phyloP scores from a whole-genome alignment of 2,113 vertebrate species.

The Toxotes jaculatrix region DNA sequence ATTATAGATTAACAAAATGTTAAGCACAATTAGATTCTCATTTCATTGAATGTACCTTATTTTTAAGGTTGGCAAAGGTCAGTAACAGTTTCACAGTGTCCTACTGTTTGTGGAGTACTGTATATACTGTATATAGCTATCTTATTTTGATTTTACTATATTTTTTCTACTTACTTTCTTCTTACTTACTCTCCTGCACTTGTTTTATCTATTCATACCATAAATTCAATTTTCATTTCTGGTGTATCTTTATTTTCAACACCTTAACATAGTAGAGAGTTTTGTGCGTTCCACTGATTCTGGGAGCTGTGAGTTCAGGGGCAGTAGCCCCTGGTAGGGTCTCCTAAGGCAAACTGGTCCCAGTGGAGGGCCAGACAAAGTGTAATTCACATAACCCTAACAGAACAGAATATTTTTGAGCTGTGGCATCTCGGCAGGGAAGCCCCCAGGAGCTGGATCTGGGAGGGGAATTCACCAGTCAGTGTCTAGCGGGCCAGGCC shows the following conservation, averaged over 20 bases:
- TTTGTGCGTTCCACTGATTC: not conserved
- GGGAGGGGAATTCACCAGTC: too few species aligned
- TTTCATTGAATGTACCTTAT: too few species aligned
- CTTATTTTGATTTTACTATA: not conserved
- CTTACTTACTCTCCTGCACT: not conserved
- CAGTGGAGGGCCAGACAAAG: too few species aligned
- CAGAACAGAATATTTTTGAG: too few species aligned
- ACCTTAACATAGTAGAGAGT: not conserved
- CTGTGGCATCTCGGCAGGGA: too few species aligned
- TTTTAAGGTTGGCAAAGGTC: too few species aligned
- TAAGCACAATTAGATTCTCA: too few species aligned
- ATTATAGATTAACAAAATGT: constrained; percentile 38
- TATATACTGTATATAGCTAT: not conserved
- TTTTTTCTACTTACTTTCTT: not conserved
- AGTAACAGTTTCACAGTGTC: too few species aligned
- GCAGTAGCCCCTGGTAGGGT: not conserved
- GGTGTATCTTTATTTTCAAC: not conserved
- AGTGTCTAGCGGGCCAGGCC: too few species aligned
- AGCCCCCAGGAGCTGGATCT: too few species aligned
- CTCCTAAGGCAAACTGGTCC: too few species aligned
- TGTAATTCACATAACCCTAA: too few species aligned
- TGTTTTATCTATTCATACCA: not conserved
- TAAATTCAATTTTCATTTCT: not conserved
- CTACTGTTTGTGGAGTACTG: not conserved
- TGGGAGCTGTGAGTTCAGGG: not conserved